Evolutionary conservation across 2,797 vertebrate species (phyloP).

Genomic region (Petrocephalus sullivani): DNA sequence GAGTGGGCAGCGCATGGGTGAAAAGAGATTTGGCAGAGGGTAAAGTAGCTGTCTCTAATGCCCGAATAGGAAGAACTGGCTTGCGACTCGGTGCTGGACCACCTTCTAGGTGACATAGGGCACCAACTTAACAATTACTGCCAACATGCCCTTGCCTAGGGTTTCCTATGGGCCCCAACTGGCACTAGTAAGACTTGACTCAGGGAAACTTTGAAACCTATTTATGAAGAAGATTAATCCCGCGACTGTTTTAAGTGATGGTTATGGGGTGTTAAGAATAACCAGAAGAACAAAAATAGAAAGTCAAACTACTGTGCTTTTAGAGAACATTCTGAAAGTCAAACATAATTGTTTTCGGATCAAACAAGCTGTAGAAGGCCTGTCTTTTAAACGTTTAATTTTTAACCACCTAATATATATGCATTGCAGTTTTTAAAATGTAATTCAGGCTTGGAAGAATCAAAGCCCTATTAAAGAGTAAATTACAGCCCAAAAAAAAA

Average conservation of each 20-base stretch:
- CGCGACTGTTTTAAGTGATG: background rate
- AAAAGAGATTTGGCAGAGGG: background rate
- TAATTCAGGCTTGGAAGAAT: slow-evolving; percentile 42
- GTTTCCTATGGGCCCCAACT: background rate
- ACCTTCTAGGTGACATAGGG: background rate
- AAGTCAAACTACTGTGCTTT: background rate
- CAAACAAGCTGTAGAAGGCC: slow-evolving; percentile 11
- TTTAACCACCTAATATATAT: slow-evolving; percentile 48
- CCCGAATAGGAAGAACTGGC: background rate
- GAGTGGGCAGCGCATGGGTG: background rate
- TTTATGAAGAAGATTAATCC: background rate
- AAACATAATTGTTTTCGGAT: slow-evolving; percentile 13
- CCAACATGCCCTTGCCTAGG: background rate
- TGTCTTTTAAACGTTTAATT: slow-evolving; percentile 50
- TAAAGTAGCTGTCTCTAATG: background rate
- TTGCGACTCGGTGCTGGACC: background rate
- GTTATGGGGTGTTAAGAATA: background rate
- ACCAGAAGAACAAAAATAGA: background rate
- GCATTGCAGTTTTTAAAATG: slow-evolving; percentile 33
- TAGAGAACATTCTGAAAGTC: background rate
- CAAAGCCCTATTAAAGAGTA: slow-evolving; percentile 45
- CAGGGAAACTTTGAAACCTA: background rate
- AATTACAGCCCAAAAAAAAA: slow-evolving; percentile 36
- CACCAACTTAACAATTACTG: background rate
- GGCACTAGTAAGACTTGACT: background rate